Percentiles rank a stretch among this genome's conserved stretches.
These are phyloP conservation scores for Catocala fraxini DNA, from an alignment of 2,888 invertebrate species.

Conservation along the genomic window DNA sequence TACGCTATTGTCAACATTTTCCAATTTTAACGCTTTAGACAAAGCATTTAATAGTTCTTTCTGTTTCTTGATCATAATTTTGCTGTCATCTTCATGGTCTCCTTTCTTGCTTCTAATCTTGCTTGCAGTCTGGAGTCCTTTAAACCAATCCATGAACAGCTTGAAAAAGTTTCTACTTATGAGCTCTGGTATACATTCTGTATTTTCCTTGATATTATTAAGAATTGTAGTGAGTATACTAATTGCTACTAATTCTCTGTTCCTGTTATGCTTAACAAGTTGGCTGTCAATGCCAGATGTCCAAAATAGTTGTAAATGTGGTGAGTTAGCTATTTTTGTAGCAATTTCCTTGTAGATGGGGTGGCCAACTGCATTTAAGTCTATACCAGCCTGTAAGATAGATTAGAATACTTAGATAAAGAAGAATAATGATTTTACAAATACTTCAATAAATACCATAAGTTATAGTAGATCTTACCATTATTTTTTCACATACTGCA, in stretches of 20 bases:
- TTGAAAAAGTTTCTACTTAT: conserved; percentile 90
- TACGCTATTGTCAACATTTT: conserved; percentile 79
- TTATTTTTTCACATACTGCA: conserved; percentile 87
- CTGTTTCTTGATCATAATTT: conserved; percentile 86
- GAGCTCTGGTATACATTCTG: conserved; percentile 84
- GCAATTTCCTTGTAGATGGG: conserved; percentile 90
- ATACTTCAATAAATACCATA: not conserved
- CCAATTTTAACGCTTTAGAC: conserved; percentile 80
- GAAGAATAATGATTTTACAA: not conserved
- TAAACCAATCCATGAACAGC: conserved; percentile 89
- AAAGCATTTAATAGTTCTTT: conserved; percentile 85
- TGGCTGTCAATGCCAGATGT: conserved; percentile 79
- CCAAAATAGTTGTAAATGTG: conserved; percentile 87
- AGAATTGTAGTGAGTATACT: conserved; percentile 88
- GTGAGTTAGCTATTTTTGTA: conserved; percentile 82
- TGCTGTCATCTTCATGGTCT: conserved; percentile 81
- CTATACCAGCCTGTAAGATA: conserved; percentile 87
- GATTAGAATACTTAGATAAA: not conserved
- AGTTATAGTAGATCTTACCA: conserved; percentile 77
- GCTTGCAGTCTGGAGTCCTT: conserved; percentile 86
- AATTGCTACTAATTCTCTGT: conserved; percentile 88
- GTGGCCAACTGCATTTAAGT: conserved; percentile 87
- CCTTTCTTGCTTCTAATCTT: conserved; percentile 85
- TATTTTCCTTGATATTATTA: conserved; percentile 78
- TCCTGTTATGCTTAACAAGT: conserved; percentile 81